These are phyloP conservation scores for Melieria crassipennis DNA, from an alignment of 2,888 invertebrate genomes.

Conservation along the genomic window DNA sequence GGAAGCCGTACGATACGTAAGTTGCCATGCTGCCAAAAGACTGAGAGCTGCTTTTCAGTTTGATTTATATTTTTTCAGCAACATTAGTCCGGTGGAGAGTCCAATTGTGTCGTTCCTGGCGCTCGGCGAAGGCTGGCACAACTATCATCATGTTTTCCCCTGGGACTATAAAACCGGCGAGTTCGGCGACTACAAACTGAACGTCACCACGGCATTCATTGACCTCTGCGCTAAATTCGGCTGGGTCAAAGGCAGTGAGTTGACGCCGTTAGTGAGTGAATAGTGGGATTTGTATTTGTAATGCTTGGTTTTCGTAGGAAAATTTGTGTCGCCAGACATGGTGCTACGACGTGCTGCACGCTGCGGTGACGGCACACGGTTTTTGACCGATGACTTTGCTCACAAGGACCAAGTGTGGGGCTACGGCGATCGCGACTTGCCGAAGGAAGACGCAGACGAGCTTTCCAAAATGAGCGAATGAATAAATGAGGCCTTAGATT, in stretches of 20 bases:
- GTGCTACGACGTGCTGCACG: conserved; percentile 69
- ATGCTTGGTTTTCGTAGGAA: conserved; percentile 56
- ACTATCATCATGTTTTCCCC: conserved; percentile 81
- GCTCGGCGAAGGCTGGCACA: conserved; percentile 85
- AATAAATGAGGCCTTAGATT: too few relatives aligned
- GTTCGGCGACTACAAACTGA: conserved; percentile 72
- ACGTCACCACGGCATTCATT: conserved; percentile 83
- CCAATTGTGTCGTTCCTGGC: conserved; percentile 78
- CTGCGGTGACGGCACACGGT: conserved; percentile 71
- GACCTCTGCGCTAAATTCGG: conserved; percentile 82
- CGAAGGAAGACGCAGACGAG: conserved; percentile 69
- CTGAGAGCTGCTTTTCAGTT: neutral
- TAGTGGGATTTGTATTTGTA: neutral
- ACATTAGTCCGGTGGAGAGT: conserved; percentile 79
- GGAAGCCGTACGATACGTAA: conserved; percentile 88
- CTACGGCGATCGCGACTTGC: conserved; percentile 72
- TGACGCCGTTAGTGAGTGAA: neutral
- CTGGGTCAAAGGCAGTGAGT: conserved; percentile 81
- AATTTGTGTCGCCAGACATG: conserved; percentile 71
- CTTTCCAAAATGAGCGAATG: conserved; percentile 66
- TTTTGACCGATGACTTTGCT: conserved; percentile 60
- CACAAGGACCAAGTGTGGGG: conserved; percentile 70
- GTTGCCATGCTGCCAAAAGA: conserved; percentile 43
- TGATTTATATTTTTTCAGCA: conserved; percentile 64
- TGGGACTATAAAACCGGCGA: conserved; percentile 77